phyloP scores from a whole-genome alignment of 2,797 vertebrate genomes.

The Phylloscopus collybita region DNA sequence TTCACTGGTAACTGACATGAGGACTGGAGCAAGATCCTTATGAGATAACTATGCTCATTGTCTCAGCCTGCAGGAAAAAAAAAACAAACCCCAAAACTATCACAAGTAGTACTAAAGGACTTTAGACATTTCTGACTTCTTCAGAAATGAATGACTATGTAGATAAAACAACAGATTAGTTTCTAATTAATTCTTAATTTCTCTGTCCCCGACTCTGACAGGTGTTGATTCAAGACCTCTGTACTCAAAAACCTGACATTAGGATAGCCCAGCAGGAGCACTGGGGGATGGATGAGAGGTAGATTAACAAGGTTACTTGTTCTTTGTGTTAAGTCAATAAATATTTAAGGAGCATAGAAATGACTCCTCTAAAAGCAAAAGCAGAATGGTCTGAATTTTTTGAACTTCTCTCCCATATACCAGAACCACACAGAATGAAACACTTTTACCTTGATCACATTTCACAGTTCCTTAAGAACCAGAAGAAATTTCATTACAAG shows the following conservation, averaged over 20 bases:
- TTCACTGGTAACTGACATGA: not conserved
- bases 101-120: not conserved
- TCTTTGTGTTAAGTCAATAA: not conserved
- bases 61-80: not conserved
- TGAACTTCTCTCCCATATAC: not conserved
- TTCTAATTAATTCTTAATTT: not conserved
- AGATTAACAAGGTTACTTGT: not conserved
- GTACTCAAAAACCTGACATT: not conserved
- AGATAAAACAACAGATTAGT: not conserved
- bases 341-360: not conserved
- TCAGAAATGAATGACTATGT: not conserved
- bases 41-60: not conserved
- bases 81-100: not conserved
- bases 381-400: not conserved
- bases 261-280: not conserved
- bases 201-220: not conserved
- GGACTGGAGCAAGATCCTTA: not conserved
- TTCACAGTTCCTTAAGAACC: not conserved
- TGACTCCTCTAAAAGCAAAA: not conserved
- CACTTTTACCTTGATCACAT: not conserved
- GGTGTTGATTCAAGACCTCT: not conserved
- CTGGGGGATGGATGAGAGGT: not conserved
- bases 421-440: not conserved
- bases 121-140: not conserved
- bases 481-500: not conserved